Evolutionary conservation across 2,888 invertebrate genomes (phyloP).

Genomic region (Megaustenia siamemsis): DNA sequence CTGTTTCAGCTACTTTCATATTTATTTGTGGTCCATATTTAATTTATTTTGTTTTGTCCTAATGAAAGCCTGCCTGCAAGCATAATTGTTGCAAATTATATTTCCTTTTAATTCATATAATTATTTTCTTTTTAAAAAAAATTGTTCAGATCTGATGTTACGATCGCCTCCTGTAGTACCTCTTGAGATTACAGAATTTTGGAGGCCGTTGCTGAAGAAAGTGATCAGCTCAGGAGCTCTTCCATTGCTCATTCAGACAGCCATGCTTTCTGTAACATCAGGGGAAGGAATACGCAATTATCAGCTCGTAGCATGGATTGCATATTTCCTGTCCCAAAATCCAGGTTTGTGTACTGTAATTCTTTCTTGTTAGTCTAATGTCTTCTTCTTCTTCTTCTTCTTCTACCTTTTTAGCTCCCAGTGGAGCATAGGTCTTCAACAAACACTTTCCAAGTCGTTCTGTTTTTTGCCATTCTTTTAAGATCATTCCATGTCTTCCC

Average conservation of each 20-base stretch:
- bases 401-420: not conserved
- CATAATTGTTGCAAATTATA: no score
- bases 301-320: conserved; percentile 53
- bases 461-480: no score
- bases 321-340: conserved; percentile 45
- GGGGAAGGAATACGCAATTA: conserved; percentile 46
- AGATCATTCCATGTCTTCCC: no score
- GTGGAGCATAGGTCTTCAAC: no score
- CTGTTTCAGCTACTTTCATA: no score
- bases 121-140: not conserved
- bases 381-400: no score
- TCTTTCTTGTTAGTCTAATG: not conserved
- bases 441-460: no score
- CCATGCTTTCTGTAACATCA: conserved; percentile 40
- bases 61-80: no score
- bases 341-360: conserved; percentile 16
- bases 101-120: not conserved
- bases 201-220: conserved; percentile 53
- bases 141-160: conserved; percentile 46
- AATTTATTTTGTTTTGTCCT: no score
- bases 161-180: conserved; percentile 52
- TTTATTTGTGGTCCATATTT: no score
- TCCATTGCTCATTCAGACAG: conserved; percentile 41
- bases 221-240: conserved; percentile 44
- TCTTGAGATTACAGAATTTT: conserved; percentile 41